These are phyloP conservation scores for Coregonus ussuriensis DNA, from an alignment of 2,797 vertebrate species.

Conservation along the genomic window DNA sequence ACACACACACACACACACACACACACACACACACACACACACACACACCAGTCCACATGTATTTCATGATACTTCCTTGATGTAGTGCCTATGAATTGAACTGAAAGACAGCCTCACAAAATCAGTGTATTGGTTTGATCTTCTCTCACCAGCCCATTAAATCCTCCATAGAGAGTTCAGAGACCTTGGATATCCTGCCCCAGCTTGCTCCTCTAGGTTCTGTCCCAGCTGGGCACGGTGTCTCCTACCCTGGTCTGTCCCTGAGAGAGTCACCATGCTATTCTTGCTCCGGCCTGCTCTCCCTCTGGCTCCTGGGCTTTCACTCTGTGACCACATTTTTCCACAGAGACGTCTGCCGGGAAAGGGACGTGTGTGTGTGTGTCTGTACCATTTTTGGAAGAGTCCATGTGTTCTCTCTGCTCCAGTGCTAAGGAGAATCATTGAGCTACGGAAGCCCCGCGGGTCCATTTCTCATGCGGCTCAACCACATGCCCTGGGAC, in stretches of 20 bases:
- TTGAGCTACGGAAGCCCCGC: constrained; percentile 62
- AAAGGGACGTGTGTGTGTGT: constrained; percentile 43
- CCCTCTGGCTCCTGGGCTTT: constrained; percentile 61
- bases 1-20: not conserved
- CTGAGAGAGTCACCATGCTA: constrained; percentile 31
- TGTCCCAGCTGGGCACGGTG: constrained; percentile 37
- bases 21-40: not conserved
- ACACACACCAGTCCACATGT: not conserved
- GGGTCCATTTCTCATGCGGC: constrained; percentile 62
- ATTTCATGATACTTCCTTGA: not conserved
- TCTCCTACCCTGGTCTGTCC: constrained; percentile 42
- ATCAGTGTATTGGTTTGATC: constrained; percentile 22
- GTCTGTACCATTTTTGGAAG: constrained; percentile 60
- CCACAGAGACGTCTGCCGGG: constrained; percentile 67
- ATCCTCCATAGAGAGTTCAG: not conserved
- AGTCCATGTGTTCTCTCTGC: constrained; percentile 64
- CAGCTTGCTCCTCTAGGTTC: constrained; percentile 26
- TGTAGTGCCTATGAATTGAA: not conserved
- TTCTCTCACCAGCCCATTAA: not conserved
- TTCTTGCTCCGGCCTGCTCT: constrained; percentile 52
- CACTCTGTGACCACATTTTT: constrained; percentile 67
- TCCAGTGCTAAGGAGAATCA: constrained; percentile 38
- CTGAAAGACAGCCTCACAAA: not conserved
- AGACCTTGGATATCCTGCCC: constrained; percentile 10
- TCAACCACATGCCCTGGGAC: constrained; percentile 52